Evolutionary conservation across 2,888 invertebrate species (phyloP), one percentile per base, ranked within the genome.

Genomic region (Andrena trimmerana): DNA sequence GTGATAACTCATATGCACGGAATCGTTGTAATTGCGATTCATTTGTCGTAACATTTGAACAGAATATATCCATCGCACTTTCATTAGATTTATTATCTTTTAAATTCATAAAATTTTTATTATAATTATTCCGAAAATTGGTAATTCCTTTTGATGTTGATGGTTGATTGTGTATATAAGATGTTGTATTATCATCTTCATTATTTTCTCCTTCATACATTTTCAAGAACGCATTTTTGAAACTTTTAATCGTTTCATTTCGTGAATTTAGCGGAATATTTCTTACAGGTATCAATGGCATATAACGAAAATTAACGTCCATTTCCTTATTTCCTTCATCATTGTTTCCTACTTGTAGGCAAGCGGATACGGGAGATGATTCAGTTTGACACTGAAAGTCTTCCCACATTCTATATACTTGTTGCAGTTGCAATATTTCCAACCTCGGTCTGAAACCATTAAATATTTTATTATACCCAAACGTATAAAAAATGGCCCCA

Each of bases 341-440:
- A 52, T 85, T 84, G 31, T 70, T 79, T 10, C 66, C 75, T 54
- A 85, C 80, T 27, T 88, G 86, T 4, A 87, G 85, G 3, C 94
- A 94, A 0, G 95, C 94, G 87, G 95, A 95, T 81, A 95, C 93
- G 84, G 96, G 95, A 73, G 96, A 91, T 86, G 94, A 92, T 78
- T 95, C 93, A 86, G 96, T 95, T 73, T 96, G 95, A 54, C 95
- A 93, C 31, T 96, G 95, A 81, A 97, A 94, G 90, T 96, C 96
- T 79, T 96, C 95, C 95, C 96, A 96, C 95, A 96, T 95, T 48
- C 94, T 94, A 8, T 96, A 95, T 72, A 97, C 95, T 87, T 96
- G 95, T 85, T 96, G 95, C 88, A 96, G 93, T 78, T 93, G 92
- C n/a, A 89, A 83, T 31, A 94, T 93, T 81, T 94, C 93, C 62